Evolutionary conservation across 2,113 vertebrate species (phyloP).

Genomic region (Heterotis niloticus): DNA sequence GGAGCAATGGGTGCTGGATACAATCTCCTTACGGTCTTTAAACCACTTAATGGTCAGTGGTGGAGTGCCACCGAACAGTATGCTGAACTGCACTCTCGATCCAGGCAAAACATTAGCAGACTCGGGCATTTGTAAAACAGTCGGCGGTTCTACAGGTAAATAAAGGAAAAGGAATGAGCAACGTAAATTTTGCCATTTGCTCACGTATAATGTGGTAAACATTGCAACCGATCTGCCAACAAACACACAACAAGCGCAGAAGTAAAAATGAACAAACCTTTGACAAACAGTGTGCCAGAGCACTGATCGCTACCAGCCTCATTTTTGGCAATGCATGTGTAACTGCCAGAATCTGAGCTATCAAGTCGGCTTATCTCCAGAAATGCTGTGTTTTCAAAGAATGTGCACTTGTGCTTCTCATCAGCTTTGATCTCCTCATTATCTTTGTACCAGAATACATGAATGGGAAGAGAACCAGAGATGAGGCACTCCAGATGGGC

Average conservation of each 20-base stretch:
- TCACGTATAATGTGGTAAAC: too few relatives aligned
- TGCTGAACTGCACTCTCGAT: slow-evolving; percentile 82
- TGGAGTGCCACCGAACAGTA: slow-evolving; percentile 79
- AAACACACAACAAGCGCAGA: too few relatives aligned
- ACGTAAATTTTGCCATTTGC: not conserved
- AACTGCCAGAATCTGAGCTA: slow-evolving; percentile 80
- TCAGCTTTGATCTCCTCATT: slow-evolving; percentile 77
- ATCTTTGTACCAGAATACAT: slow-evolving; percentile 88
- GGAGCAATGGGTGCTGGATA: slow-evolving; percentile 74
- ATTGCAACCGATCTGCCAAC: too few relatives aligned
- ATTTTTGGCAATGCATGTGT: slow-evolving; percentile 88
- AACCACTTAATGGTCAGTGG: slow-evolving; percentile 92
- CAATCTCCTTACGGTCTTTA: slow-evolving; percentile 85
- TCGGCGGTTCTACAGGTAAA: slow-evolving; percentile 77
- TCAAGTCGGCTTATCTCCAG: slow-evolving; percentile 88
- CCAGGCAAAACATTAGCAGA: slow-evolving; percentile 83
- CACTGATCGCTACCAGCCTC: slow-evolving; percentile 87
- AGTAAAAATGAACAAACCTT: slow-evolving; percentile 72
- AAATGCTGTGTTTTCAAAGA: slow-evolving; percentile 91
- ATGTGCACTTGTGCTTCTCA: slow-evolving; percentile 88
- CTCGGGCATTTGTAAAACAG: slow-evolving; percentile 85
- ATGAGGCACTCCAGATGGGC: slow-evolving; percentile 91
- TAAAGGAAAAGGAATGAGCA: slow-evolving; percentile 13
- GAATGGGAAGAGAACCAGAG: slow-evolving; percentile 90
- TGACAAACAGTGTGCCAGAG: slow-evolving; percentile 81